Percentiles rank a stretch among this genome's conserved stretches.
Conservation (phyloP, 1,140 invertebrate species). For the Pogonognathellus flavescens region DNA sequence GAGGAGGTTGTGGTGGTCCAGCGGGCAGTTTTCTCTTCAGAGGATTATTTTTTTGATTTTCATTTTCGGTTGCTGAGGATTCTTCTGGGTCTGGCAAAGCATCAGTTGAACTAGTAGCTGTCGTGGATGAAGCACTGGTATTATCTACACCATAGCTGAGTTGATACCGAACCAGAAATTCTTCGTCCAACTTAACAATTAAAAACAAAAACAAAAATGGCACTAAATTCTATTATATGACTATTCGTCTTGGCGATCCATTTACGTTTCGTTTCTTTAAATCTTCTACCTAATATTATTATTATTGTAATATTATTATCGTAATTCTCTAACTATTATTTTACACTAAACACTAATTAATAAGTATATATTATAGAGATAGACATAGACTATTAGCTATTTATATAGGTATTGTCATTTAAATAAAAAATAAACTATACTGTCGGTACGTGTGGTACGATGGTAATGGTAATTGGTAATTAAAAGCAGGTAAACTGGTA, state of each 20-base stretch:
- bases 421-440: too few relatives aligned
- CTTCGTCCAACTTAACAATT: conserved; percentile 85
- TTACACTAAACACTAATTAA: too few relatives aligned
- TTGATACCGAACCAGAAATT: conserved; percentile 96
- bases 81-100: conserved; percentile 66
- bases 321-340: too few relatives aligned
- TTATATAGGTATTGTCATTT: not conserved
- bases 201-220: conserved; percentile 55
- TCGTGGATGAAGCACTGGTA: conserved; percentile 24
- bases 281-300: too few relatives aligned
- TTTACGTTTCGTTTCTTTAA: not conserved
- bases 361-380: too few relatives aligned
- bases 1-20: conserved; percentile 68
- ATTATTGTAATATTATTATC: too few relatives aligned
- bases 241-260: not conserved
- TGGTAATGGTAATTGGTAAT: too few relatives aligned
- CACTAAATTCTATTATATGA: conserved; percentile 38
- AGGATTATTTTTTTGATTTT: conserved; percentile 69
- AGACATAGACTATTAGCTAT: not conserved
- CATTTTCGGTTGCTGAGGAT: conserved; percentile 56
- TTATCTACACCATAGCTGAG: conserved; percentile 91
- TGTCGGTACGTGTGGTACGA: too few relatives aligned
- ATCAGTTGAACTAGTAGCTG: conserved; percentile 70
- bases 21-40: conserved; percentile 68
- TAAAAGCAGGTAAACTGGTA: too few relatives aligned